Conservation (phyloP, 2,113 vertebrate species). For the Mixornis gularis region DNA sequence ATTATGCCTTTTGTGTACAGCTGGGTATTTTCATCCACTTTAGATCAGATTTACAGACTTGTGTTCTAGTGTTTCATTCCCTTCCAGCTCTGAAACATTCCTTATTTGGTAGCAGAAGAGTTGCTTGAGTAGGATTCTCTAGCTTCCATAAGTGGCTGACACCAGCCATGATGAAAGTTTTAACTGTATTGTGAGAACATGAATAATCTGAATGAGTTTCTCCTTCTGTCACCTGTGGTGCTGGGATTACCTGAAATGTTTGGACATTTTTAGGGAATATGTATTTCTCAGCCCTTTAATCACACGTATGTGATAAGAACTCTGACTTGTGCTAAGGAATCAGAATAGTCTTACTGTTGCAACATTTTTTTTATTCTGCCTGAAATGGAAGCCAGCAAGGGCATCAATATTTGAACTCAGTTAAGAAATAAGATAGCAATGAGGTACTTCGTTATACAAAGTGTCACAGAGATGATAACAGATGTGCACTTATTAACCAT, state of each 20-base stretch:
- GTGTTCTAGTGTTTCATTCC: not conserved
- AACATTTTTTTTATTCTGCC: not conserved
- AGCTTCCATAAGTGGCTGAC: not conserved
- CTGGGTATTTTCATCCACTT: not conserved
- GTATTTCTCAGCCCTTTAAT: not conserved
- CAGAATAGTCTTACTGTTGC: not conserved
- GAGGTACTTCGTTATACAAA: not conserved
- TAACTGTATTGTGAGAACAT: not conserved
- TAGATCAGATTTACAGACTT: not conserved
- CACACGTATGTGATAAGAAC: rapidly evolving
- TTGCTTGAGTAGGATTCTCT: not conserved
- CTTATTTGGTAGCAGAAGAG: not conserved
- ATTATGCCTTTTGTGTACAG: not conserved
- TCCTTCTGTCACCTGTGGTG: not conserved
- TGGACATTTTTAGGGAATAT: not conserved
- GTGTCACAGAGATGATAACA: not conserved
- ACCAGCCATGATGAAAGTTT: not conserved
- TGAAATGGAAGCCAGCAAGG: not conserved
- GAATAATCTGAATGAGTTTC: not conserved
- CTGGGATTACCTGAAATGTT: not conserved
- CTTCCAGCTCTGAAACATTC: not conserved
- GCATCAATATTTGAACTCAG: not conserved
- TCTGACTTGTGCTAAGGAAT: not conserved
- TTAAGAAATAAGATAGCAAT: not conserved
- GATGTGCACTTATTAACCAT: not conserved